Conservation (phyloP, 1,140 invertebrate genomes). For the Drosophila novamexicana region DNA sequence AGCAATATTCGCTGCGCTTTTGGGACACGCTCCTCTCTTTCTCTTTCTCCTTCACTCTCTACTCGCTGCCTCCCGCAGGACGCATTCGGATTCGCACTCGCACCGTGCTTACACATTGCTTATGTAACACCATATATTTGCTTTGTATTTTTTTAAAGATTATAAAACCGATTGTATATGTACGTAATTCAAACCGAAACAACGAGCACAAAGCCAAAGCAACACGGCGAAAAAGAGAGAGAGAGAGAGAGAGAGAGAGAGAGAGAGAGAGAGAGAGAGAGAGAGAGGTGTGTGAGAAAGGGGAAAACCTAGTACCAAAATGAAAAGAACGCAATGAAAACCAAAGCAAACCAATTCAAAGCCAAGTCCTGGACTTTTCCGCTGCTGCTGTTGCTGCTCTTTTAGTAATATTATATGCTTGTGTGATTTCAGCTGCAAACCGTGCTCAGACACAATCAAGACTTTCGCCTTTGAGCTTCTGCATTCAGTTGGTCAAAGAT, state of each 20-base stretch:
- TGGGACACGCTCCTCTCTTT: slow-evolving; percentile 39
- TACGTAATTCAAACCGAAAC: slow-evolving; percentile 42
- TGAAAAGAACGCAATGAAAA: slow-evolving; percentile 41
- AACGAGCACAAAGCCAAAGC: slow-evolving; percentile 44
- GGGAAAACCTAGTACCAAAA: slow-evolving; percentile 5
- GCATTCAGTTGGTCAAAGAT: slow-evolving; percentile 25
- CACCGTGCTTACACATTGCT: slow-evolving; percentile 28
- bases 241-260: neutral
- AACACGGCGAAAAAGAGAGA: slow-evolving; percentile 9
- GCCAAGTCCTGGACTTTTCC: slow-evolving; percentile 33
- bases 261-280: neutral
- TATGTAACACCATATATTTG: slow-evolving; percentile 68
- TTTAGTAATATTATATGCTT: slow-evolving; percentile 73
- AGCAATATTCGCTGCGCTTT: slow-evolving; percentile 66
- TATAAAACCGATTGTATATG: slow-evolving; percentile 61
- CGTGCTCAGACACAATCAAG: slow-evolving; percentile 39
- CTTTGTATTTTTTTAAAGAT: slow-evolving; percentile 82
- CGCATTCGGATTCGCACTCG: neutral
- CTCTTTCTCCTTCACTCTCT: too few species aligned
- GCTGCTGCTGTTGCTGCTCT: slow-evolving; percentile 24
- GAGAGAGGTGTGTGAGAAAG: neutral
- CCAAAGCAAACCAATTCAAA: slow-evolving; percentile 54
- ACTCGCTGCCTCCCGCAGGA: slow-evolving; percentile 3
- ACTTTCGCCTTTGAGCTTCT: slow-evolving; percentile 21
- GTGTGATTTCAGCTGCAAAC: slow-evolving; percentile 18